Percentiles rank a stretch among this genome's conserved stretches.
Evolutionary conservation across 2,113 vertebrate genomes (phyloP).

Genomic region (Crotalus viridis): DNA sequence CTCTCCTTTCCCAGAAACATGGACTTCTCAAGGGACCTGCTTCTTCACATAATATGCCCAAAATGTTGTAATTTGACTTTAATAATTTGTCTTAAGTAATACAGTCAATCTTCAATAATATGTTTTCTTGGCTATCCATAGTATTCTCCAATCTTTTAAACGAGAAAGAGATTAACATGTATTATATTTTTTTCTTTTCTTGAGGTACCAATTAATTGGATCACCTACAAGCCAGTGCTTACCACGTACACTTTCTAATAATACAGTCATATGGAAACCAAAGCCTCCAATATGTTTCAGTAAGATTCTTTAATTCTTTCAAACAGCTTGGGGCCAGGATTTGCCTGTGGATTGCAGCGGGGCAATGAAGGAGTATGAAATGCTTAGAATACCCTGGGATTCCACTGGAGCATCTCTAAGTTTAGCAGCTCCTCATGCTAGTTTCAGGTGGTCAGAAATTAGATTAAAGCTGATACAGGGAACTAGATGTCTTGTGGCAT

Average conservation of each 20-base stretch:
- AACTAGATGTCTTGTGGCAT: not conserved
- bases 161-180: not conserved
- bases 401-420: not conserved
- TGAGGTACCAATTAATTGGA: conserved; percentile 52
- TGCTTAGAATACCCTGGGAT: not conserved
- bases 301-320: conserved; percentile 19
- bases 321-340: too few species aligned
- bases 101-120: not conserved
- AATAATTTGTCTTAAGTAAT: not conserved
- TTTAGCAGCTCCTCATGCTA: not conserved
- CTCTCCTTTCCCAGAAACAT: not conserved
- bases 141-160: not conserved
- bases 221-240: conserved; percentile 32
- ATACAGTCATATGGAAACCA: conserved; percentile 14
- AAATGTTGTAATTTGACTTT: not conserved
- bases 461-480: not conserved
- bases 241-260: conserved; percentile 7
- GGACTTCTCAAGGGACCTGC: not conserved
- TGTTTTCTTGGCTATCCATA: not conserved
- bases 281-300: conserved; percentile 47
- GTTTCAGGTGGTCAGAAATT: not conserved
- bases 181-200: not conserved
- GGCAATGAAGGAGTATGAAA: not conserved
- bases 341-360: too few species aligned
- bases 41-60: not conserved